Percentiles rank a stretch among this genome's conserved stretches.
Evolutionary conservation across 2,797 vertebrate genomes (phyloP).

Genomic region (Anguilla megastoma): DNA sequence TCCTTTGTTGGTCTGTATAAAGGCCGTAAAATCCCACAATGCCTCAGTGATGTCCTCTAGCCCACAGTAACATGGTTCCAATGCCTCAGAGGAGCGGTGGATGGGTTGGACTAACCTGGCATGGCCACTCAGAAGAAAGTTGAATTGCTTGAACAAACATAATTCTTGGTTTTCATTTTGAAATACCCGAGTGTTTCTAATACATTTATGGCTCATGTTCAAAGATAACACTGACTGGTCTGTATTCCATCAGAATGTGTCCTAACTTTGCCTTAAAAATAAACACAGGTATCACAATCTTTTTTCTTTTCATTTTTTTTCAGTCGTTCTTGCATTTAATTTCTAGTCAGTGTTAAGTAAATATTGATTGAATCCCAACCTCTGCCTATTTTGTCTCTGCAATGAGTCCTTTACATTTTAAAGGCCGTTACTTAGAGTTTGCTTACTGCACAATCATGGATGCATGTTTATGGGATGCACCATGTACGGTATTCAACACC

Average conservation of each 20-base stretch:
- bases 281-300: background rate
- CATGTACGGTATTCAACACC: background rate
- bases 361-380: too few species aligned
- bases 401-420: background rate
- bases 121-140: background rate
- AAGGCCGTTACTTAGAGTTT: background rate
- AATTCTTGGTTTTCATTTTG: background rate
- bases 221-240: background rate
- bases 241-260: background rate
- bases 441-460: background rate
- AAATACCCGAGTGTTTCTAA: background rate
- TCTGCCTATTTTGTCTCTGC: too few species aligned
- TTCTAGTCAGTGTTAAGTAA: too few species aligned
- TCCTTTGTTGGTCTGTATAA: background rate
- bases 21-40: background rate
- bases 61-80: background rate
- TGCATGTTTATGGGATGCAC: background rate
- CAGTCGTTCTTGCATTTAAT: background rate
- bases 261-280: background rate
- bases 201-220: background rate
- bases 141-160: background rate
- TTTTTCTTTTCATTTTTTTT: background rate
- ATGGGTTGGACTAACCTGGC: background rate
- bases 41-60: background rate
- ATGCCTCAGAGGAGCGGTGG: background rate